Conservation (phyloP, 2,113 vertebrate species). For the Istiophorus platypterus region DNA sequence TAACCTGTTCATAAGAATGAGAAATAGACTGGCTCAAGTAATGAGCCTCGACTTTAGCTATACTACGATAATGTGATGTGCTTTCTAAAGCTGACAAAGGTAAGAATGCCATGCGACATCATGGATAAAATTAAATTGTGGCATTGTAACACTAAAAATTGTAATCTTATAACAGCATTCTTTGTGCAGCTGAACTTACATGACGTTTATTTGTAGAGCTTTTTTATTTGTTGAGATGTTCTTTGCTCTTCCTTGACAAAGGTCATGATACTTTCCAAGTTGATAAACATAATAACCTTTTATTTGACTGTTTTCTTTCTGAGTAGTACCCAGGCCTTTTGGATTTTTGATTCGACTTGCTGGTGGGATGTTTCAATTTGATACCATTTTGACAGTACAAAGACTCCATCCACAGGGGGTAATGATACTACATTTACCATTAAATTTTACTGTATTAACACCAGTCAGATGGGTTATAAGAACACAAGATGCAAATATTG, state of each 20-base stretch:
- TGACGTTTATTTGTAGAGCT: neutral
- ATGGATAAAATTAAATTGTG: neutral
- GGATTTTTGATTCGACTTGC: neutral
- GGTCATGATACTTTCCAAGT: neutral
- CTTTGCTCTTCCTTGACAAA: neutral
- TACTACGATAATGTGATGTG: neutral
- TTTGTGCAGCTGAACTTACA: neutral
- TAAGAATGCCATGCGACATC: neutral
- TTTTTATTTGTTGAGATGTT: neutral
- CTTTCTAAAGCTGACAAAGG: neutral
- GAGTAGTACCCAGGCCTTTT: neutral
- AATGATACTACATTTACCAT: neutral
- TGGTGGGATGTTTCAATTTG: neutral
- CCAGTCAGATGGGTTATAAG: neutral
- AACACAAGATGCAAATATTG: no score
- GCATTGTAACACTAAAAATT: neutral
- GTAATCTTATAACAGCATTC: neutral
- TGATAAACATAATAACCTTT: neutral
- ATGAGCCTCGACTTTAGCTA: neutral
- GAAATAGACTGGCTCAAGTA: no score
- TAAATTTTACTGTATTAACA: neutral
- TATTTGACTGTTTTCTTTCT: neutral
- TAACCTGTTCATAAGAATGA: no score
- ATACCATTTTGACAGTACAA: no score
- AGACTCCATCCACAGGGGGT: neutral